Evolutionary conservation across 2,113 vertebrate genomes (phyloP).

Genomic region (Caranx ignobilis): DNA sequence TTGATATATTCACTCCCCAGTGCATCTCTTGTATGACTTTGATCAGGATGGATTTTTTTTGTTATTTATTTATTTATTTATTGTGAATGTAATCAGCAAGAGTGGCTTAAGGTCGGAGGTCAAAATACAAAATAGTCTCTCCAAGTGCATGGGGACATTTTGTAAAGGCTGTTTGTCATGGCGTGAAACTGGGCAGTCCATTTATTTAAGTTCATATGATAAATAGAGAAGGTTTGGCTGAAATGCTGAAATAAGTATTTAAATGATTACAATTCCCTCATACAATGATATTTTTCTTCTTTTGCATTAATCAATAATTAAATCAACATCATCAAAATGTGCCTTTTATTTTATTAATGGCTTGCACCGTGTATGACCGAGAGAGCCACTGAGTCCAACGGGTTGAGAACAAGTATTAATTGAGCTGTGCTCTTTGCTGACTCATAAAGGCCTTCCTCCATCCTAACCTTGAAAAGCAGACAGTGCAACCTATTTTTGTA

Average conservation of each 20-base stretch:
- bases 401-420: slow-evolving; percentile 34
- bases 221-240: background rate
- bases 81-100: background rate
- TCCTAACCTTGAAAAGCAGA: slow-evolving; percentile 70
- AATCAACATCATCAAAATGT: background rate
- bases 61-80: background rate
- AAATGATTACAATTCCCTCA: background rate
- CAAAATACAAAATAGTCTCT: background rate
- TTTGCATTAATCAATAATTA: background rate
- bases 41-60: background rate
- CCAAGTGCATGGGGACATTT: background rate
- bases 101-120: slow-evolving; percentile 11
- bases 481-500: slow-evolving; percentile 44
- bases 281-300: background rate
- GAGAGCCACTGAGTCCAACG: slow-evolving; percentile 10
- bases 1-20: background rate
- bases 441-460: slow-evolving; percentile 44
- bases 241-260: background rate
- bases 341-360: slow-evolving; percentile 17
- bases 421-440: slow-evolving; percentile 56
- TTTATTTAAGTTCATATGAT: background rate
- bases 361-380: background rate
- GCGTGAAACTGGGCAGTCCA: background rate
- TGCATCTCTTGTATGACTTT: background rate
- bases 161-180: background rate